Percentiles rank a stretch among this genome's conserved stretches.
Conservation (phyloP, 1,140 invertebrate species). For the Psix sp. region DNA sequence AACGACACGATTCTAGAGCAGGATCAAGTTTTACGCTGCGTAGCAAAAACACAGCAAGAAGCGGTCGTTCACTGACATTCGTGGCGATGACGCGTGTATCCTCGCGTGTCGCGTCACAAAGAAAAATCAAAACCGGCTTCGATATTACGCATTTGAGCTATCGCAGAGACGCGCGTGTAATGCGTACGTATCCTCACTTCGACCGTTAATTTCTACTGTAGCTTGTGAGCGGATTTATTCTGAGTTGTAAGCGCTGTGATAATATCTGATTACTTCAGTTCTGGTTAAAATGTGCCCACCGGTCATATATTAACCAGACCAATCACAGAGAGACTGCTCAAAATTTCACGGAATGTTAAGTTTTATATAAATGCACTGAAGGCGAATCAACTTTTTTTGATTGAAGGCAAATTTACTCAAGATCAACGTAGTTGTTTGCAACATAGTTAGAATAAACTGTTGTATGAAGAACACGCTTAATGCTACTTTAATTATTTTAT, state of each 20-base stretch:
- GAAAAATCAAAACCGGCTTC: constrained; percentile 54
- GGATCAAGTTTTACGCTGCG: constrained; percentile 18
- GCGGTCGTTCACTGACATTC: constrained; percentile 43
- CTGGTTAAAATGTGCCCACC: constrained; percentile 56
- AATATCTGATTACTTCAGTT: constrained; percentile 59
- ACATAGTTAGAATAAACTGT: too few species aligned
- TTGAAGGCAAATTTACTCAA: too few species aligned
- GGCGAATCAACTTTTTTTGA: constrained; percentile 6
- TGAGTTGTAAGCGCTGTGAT: constrained; percentile 47
- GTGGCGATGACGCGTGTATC: constrained; percentile 50
- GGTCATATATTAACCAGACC: constrained; percentile 52
- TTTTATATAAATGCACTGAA: constrained; percentile 43
- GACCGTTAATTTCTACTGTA: constrained; percentile 58
- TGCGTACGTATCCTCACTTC: constrained; percentile 49
- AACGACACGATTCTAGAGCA: constrained; percentile 3
- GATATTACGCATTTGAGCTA: constrained; percentile 58
- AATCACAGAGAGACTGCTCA: constrained; percentile 41
- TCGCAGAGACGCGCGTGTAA: constrained; percentile 42
- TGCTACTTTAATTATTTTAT: too few species aligned
- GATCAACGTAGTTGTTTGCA: too few species aligned
- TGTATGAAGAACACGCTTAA: too few species aligned
- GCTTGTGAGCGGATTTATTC: constrained; percentile 54
- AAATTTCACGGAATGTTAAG: constrained; percentile 45
- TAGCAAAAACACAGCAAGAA: constrained; percentile 20
- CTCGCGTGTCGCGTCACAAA: constrained; percentile 57